phyloP scores from a whole-genome alignment of 2,113 vertebrate genomes.

The Dasyornis broadbenti region DNA sequence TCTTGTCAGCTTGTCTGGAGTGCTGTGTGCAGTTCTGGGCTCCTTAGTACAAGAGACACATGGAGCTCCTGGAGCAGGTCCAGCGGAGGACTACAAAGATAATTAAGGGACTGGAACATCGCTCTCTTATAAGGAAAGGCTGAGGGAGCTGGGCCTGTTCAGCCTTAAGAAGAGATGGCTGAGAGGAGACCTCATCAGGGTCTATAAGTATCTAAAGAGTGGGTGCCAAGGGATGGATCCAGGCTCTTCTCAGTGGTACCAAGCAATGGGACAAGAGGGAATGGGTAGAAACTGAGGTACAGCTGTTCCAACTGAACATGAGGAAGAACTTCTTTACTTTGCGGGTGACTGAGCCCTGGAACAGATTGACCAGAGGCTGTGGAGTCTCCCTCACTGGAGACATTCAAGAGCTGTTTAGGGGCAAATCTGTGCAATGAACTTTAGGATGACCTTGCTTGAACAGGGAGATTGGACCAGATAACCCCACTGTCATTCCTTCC shows the following conservation, averaged over 20 bases:
- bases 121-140: background rate
- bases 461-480: background rate
- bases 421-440: background rate
- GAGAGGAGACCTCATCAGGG: background rate
- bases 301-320: background rate
- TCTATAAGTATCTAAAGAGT: background rate
- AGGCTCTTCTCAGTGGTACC: background rate
- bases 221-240: background rate
- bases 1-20: background rate
- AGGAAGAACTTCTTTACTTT: background rate
- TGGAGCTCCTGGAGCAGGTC: background rate
- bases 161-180: background rate
- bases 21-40: background rate
- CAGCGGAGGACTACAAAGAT: no score
- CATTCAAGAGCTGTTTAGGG: background rate
- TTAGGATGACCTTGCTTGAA: background rate
- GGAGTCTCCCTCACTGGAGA: background rate
- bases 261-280: background rate
- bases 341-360: accelerated
- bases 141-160: background rate
- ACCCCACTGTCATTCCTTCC: background rate
- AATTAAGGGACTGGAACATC: background rate
- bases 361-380: background rate
- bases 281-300: background rate
- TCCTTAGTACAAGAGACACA: background rate